Conservation (phyloP, 2,888 invertebrate species). For the Cerastoderma edule region DNA sequence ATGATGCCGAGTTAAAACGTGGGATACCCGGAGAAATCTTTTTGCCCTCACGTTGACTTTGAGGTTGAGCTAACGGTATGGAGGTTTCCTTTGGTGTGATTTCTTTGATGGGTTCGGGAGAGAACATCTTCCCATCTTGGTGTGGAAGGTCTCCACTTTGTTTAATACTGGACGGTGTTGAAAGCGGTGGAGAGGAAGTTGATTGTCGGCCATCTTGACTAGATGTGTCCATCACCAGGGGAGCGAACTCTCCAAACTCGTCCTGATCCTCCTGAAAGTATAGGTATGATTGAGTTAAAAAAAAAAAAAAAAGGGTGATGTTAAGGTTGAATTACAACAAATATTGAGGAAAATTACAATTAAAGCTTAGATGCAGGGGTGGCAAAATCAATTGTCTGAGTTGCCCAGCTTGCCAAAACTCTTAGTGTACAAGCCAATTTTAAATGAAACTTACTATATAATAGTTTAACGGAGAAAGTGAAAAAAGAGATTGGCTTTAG, state of each 20-base stretch:
- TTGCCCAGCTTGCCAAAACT: no score
- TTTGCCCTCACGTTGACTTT: neutral
- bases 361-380: no score
- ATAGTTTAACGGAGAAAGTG: no score
- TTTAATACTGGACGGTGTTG: slow-evolving; percentile 55
- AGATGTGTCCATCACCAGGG: slow-evolving; percentile 66
- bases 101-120: slow-evolving; percentile 40
- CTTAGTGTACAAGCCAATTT: no score
- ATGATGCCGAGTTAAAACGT: slow-evolving; percentile 19
- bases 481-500: no score
- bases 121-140: slow-evolving; percentile 23
- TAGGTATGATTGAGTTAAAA: no score
- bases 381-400: no score
- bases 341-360: neutral
- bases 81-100: neutral
- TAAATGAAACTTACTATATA: no score
- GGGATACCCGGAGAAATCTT: neutral
- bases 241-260: slow-evolving; percentile 67
- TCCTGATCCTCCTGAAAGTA: slow-evolving; percentile 61
- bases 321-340: slow-evolving; percentile 3
- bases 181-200: neutral
- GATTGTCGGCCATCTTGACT: slow-evolving; percentile 24
- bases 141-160: slow-evolving; percentile 26
- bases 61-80: slow-evolving; percentile 13
- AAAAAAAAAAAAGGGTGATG: slow-evolving; percentile 7